phyloP scores from a whole-genome alignment of 1,140 invertebrate species.

The Lasioglossum albipes region DNA sequence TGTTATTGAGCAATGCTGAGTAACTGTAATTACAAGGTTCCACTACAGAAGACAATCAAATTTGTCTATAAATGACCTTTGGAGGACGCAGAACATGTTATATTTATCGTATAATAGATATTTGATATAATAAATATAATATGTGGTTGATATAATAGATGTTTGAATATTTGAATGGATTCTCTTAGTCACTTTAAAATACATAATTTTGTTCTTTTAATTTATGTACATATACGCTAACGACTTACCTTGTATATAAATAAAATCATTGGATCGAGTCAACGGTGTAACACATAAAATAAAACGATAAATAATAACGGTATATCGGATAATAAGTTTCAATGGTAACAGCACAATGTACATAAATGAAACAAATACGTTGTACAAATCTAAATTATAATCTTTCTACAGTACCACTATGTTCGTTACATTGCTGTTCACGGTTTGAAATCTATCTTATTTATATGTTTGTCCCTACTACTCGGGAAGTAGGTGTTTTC shows the following conservation, averaged over 20 bases:
- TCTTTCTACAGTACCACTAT: conserved; percentile 47
- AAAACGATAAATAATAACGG: conserved; percentile 57
- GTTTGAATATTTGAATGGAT: neutral
- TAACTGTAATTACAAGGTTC: conserved; percentile 36
- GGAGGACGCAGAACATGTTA: conserved; percentile 29
- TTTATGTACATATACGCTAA: neutral
- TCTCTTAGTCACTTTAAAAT: neutral
- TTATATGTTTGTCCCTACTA: conserved; percentile 71
- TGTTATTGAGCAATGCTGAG: conserved; percentile 60
- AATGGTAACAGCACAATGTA: conserved; percentile 20
- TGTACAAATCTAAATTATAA: conserved; percentile 43
- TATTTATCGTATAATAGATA: conserved; percentile 16
- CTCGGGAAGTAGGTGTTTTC: neutral
- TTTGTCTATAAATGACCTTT: conserved; percentile 56
- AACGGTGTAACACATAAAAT: conserved; percentile 44
- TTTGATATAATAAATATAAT: too few species aligned
- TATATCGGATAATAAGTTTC: conserved; percentile 36
- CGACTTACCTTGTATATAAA: conserved; percentile 46
- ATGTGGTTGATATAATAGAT: too few species aligned
- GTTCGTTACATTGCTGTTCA: conserved; percentile 67
- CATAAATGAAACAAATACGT: conserved; percentile 31
- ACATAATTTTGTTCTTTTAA: neutral
- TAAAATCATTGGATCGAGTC: conserved; percentile 48
- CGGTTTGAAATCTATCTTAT: conserved; percentile 65
- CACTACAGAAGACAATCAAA: conserved; percentile 39